These are phyloP conservation scores for Rhabdomys dilectus DNA, from an alignment of 2,113 vertebrate genomes.

Conservation along the genomic window DNA sequence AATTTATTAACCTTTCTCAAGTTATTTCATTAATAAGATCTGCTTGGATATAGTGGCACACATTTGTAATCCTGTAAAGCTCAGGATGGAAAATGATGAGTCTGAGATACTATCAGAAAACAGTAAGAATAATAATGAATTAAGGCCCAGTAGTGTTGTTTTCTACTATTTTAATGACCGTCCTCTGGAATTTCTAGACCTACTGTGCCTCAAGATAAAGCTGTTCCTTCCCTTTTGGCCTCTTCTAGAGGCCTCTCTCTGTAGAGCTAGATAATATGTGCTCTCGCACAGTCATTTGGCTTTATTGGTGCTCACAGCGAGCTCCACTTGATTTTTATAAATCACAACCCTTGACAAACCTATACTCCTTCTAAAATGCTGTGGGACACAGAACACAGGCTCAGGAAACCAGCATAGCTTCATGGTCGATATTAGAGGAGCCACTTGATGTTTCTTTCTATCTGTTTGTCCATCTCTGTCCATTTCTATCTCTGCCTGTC, in stretches of 20 bases:
- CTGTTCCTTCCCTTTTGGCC: neutral
- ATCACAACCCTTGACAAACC: constrained; percentile 27
- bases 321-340: constrained; percentile 41
- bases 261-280: constrained; percentile 15
- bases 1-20: constrained; percentile 49
- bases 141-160: constrained; percentile 42
- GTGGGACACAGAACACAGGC: constrained; percentile 25
- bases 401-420: neutral
- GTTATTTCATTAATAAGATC: neutral
- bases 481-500: too few species aligned
- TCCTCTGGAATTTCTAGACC: constrained; percentile 42
- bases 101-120: neutral
- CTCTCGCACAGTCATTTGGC: neutral
- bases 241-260: constrained; percentile 7
- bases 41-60: neutral
- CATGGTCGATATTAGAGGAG: neutral
- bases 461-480: too few species aligned
- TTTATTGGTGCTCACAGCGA: constrained; percentile 51
- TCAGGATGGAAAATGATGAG: neutral
- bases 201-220: neutral
- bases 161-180: constrained; percentile 24
- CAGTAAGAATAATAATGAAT: constrained; percentile 1
- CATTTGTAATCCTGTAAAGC: neutral
- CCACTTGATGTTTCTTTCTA: neutral
- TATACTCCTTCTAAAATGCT: neutral